Base-by-base conservation (phyloP, 2,113 vertebrate species). In the Phyllostomus discolor region DNA sequence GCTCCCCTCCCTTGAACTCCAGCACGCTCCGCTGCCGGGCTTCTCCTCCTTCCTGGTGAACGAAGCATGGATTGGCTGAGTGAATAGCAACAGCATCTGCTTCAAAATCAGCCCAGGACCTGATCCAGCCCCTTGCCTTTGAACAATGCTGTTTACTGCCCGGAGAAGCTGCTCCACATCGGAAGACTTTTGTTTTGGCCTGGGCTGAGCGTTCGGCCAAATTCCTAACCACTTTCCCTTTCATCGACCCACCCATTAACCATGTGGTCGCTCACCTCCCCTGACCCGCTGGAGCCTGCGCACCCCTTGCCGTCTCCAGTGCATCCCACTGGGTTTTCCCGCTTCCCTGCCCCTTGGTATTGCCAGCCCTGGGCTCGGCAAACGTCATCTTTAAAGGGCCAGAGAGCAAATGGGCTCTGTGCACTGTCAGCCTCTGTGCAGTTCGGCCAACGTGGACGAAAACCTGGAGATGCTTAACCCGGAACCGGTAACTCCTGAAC, bases 21-120 rank as follows among this genome's bases (percentile, higher is more conserved):
- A 70, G 73, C 50, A 19, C 4, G 3, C 26, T 48, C 80, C 10
- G 4, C n/a, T 12, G 10, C 73, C 35, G 43, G 50, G 9, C 67
- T 81, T 31, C 17, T 59, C 48, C 78, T 38, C n/a, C 75, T 66
- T 38, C n/a, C 75, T 66, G n/a, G 80, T 26, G 59, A 66, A 85
- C 43, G 5, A 26, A 67, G 62, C n/a, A 35, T 54, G 11, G 43
- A 70, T 41, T 46, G 76, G 38, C 78, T 26, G 41, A 43, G 38
- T 33, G 17, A 92, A 87, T 10, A 20, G 43, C 26, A 14, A 17
- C 2, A 17, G 7, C 59, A 6, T 22, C n/a, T 7, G 43, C 52
- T 94, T 95, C 57, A 26, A 38, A 82, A 66, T 72, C 85, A 72
- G 92, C 33, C n/a, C 59, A 69, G 62, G 81, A 59, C 41, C 62